phyloP scores from a whole-genome alignment of 1,140 invertebrate species.

The Cephus cinctus region DNA sequence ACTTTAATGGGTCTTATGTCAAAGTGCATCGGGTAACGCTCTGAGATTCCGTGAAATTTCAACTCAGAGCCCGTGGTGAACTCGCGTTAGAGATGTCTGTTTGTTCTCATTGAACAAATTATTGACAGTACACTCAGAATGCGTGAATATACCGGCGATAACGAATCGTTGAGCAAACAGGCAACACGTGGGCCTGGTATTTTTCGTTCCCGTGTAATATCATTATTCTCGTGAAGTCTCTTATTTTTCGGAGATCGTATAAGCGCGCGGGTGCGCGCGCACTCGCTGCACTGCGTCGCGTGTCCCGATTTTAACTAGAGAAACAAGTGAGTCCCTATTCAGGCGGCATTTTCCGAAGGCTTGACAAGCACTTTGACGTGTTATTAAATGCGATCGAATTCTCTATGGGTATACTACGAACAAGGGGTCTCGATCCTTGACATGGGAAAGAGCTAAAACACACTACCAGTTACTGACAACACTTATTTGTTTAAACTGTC shows the following conservation, averaged over 20 bases:
- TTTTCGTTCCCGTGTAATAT: slow-evolving; percentile 22
- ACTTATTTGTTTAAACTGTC: slow-evolving; percentile 2
- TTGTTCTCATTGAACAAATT: slow-evolving; percentile 27
- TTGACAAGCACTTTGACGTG: too few relatives aligned
- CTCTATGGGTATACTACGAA: background rate
- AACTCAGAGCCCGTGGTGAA: too few relatives aligned
- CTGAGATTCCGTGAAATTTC: too few relatives aligned
- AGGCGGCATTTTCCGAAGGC: too few relatives aligned
- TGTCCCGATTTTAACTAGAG: too few relatives aligned
- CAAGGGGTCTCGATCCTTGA: background rate
- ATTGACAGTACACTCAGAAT: slow-evolving; percentile 28
- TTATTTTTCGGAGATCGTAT: slow-evolving; percentile 1
- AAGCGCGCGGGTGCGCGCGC: too few relatives aligned
- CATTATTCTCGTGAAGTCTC: background rate
- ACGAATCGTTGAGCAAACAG: slow-evolving; percentile 34
- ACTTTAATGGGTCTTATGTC: too few relatives aligned
- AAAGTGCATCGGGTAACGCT: too few relatives aligned
- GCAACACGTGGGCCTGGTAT: slow-evolving; percentile 22
- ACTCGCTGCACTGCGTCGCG: too few relatives aligned
- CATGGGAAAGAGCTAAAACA: background rate
- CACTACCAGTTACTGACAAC: background rate
- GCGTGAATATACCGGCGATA: slow-evolving; percentile 27
- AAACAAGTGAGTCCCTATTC: too few relatives aligned
- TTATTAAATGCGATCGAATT: too few relatives aligned
- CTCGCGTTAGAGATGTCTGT: slow-evolving; percentile 13